These are phyloP conservation scores for Alaudala cheleensis DNA, from an alignment of 2,113 vertebrate genomes.

Conservation along the genomic window DNA sequence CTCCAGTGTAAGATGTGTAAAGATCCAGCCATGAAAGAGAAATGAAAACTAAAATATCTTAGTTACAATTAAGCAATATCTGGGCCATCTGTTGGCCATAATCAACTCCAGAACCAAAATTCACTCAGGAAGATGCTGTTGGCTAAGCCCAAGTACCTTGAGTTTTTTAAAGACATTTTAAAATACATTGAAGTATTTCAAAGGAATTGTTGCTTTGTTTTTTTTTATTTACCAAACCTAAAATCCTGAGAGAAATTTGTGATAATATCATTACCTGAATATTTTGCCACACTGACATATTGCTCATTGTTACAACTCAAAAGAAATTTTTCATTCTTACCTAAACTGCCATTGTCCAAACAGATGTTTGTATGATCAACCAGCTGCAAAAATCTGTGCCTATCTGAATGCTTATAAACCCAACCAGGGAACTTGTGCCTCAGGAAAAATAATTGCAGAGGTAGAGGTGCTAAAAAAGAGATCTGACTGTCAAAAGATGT, in stretches of 20 bases:
- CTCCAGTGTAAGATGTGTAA: not conserved
- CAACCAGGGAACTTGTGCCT: conserved; percentile 12
- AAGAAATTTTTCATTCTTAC: not conserved
- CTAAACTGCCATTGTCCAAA: not conserved
- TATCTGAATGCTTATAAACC: conserved; percentile 45
- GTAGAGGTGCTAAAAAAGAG: conserved; percentile 2
- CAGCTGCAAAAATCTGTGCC: conserved; percentile 32
- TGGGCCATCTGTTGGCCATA: not conserved
- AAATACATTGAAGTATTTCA: not conserved
- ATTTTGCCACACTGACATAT: not conserved
- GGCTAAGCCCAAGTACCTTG: not conserved
- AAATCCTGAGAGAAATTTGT: not conserved
- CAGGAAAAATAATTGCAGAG: conserved; percentile 52
- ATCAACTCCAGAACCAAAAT: not conserved
- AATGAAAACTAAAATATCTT: not conserved
- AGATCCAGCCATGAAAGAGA: not conserved
- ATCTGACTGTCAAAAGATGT: not conserved
- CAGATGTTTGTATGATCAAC: conserved; percentile 28
- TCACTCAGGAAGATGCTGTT: not conserved
- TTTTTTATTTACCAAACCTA: not conserved
- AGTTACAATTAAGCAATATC: not conserved
- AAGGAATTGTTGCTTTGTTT: not conserved
- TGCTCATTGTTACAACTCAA: conserved; percentile 32
- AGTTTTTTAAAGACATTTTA: not conserved
- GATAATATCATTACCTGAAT: not conserved